phyloP scores from a whole-genome alignment of 2,113 vertebrate genomes.

The Actenoides lindsayi region DNA sequence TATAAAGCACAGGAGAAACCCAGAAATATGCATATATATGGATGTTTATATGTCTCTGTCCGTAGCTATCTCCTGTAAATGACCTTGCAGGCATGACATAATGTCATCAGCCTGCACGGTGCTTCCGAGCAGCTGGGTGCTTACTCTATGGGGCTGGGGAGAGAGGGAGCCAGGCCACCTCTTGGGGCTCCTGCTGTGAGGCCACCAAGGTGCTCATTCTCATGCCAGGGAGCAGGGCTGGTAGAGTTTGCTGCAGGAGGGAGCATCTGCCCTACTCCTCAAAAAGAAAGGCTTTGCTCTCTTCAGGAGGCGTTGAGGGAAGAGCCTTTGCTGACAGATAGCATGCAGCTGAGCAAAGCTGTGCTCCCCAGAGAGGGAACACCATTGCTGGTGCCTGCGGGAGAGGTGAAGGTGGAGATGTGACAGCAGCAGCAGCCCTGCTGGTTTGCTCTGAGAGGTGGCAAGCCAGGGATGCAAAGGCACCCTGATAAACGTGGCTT shows the following conservation, averaged over 20 bases:
- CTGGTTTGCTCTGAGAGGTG: neutral
- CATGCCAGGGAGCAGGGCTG: rapidly evolving
- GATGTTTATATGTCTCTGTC: neutral
- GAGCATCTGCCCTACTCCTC: neutral
- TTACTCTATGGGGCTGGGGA: neutral
- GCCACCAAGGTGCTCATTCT: neutral
- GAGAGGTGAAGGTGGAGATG: neutral
- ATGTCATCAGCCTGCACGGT: neutral
- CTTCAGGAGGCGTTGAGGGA: neutral
- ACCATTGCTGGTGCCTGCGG: neutral
- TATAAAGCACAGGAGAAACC: neutral
- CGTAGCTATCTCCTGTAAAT: neutral
- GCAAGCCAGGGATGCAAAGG: neutral
- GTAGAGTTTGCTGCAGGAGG: neutral
- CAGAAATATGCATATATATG: neutral
- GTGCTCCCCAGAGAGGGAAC: neutral
- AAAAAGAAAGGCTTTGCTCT: neutral
- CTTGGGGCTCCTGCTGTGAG: rapidly evolving
- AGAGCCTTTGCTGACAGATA: neutral
- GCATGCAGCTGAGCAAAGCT: neutral
- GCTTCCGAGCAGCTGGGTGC: neutral
- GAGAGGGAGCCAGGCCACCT: neutral
- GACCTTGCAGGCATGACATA: neutral
- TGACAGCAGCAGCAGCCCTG: neutral
- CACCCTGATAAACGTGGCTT: neutral